Evolutionary conservation across 2,888 invertebrate genomes (phyloP).

Genomic region (Lithophane socia): DNA sequence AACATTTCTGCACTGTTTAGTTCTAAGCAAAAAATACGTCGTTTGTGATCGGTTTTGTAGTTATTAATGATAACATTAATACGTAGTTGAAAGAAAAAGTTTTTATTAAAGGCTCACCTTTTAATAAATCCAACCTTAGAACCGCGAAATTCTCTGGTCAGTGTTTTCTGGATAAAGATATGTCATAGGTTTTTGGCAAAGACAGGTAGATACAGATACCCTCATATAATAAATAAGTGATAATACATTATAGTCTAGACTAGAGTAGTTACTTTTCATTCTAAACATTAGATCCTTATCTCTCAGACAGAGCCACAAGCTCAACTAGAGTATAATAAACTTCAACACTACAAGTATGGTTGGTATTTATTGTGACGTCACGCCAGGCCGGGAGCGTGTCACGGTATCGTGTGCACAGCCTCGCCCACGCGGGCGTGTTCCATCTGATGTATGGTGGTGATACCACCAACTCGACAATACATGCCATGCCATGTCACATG

Average conservation of each 20-base stretch:
- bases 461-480: constrained; percentile 13
- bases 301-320: neutral
- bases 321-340: constrained; percentile 17
- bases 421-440: constrained; percentile 48
- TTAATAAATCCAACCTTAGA: neutral
- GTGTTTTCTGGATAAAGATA: too few species aligned
- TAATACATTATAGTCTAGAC: neutral
- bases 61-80: too few species aligned
- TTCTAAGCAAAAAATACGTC: too few species aligned
- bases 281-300: neutral
- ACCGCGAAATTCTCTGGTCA: neutral
- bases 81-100: too few species aligned
- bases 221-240: neutral
- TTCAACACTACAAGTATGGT: neutral
- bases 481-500: constrained; percentile 16
- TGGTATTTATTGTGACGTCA: constrained; percentile 26
- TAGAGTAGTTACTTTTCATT: neutral
- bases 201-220: neutral
- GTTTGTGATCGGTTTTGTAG: too few species aligned
- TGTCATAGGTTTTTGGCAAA: neutral
- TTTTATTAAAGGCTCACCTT: neutral
- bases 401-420: constrained; percentile 31
- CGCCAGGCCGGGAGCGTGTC: constrained; percentile 16
- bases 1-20: too few species aligned
- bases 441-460: constrained; percentile 44